phyloP scores from a whole-genome alignment of 92 coral and sea anemone species.

The Epizoanthus illoricatus region DNA sequence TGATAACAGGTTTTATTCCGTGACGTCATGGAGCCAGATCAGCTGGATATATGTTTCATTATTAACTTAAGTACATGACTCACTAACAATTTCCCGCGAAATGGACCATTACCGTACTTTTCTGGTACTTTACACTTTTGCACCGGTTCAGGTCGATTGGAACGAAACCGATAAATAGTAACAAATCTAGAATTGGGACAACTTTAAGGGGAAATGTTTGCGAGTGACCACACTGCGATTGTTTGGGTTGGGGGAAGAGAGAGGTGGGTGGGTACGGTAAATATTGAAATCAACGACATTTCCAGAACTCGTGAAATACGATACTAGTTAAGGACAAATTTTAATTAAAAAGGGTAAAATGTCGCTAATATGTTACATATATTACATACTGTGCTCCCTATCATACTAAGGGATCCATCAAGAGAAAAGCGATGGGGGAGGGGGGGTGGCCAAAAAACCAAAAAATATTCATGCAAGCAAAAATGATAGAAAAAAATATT shows the following conservation, averaged over 20 bases:
- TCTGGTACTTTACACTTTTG: neutral
- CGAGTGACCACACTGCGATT: slow-evolving; percentile 6
- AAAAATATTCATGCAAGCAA: no score
- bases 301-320: neutral
- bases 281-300: neutral
- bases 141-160: slow-evolving; percentile 3
- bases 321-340: neutral
- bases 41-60: neutral
- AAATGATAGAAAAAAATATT: no score
- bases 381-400: neutral
- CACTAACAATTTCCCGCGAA: slow-evolving; percentile 5
- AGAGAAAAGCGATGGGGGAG: neutral
- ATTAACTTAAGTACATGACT: neutral
- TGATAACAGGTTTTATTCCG: slow-evolving; percentile 6
- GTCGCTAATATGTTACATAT: neutral
- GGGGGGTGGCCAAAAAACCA: no score
- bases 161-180: slow-evolving; percentile 2
- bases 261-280: neutral
- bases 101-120: no score
- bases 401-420: neutral
- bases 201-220: neutral
- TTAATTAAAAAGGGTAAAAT: neutral
- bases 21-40: slow-evolving; percentile 18
- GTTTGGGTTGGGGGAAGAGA: neutral
- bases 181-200: slow-evolving; percentile 1